A percentile compares a stretch with the other conserved stretches of the same genome.
These are phyloP conservation scores for Smutsia temminckii DNA, from an alignment of 2,797 vertebrate species.

Conservation along the genomic window DNA sequence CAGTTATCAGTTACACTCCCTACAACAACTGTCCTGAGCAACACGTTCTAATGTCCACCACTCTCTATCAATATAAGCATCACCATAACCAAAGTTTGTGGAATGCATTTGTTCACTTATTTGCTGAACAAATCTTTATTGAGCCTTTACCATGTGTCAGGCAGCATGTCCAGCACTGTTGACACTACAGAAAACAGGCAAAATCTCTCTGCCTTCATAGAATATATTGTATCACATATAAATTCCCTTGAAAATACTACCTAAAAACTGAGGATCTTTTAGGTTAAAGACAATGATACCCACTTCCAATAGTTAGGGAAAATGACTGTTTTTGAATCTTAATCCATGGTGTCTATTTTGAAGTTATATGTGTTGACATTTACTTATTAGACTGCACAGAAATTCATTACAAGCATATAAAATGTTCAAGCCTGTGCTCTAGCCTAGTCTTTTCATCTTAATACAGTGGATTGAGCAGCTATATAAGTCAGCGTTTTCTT, in stretches of 20 bases:
- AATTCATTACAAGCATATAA: not conserved
- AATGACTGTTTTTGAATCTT: not conserved
- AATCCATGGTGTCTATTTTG: not conserved
- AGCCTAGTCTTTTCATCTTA: constrained; percentile 16
- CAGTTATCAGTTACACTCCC: not conserved
- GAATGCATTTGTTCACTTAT: not conserved
- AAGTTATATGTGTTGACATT: constrained; percentile 8
- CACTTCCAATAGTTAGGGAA: not conserved
- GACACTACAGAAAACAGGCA: not conserved
- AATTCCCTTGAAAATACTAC: not conserved
- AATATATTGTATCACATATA: not conserved
- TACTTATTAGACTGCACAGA: not conserved
- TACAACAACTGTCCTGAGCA: not conserved
- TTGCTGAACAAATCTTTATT: not conserved
- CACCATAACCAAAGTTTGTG: not conserved
- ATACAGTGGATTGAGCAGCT: not conserved
- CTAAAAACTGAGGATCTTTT: not conserved
- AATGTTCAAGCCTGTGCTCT: not conserved
- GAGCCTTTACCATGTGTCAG: not conserved
- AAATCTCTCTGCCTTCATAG: not conserved
- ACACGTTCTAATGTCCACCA: not conserved
- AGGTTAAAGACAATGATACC: not conserved
- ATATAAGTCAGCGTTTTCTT: not conserved
- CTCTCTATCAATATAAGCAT: not conserved
- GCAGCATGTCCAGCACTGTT: not conserved